These are phyloP conservation scores for Helobdella robusta DNA, from an alignment of 2,888 invertebrate genomes.

Conservation along the genomic window DNA sequence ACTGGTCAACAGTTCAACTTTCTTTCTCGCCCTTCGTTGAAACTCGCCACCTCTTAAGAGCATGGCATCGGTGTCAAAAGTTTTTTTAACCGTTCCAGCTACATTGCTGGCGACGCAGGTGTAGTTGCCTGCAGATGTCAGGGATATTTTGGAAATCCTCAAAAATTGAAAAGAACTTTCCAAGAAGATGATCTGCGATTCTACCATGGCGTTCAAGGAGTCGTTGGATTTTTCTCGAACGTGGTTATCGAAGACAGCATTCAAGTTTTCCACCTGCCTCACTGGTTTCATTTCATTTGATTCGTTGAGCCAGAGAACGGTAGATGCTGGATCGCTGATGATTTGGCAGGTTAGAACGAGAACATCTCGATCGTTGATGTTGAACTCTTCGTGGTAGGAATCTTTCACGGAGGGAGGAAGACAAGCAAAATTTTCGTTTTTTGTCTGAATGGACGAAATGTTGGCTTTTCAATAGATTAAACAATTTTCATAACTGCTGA, in stretches of 20 bases:
- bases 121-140: conserved; percentile 18
- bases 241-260: too few relatives aligned
- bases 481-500: too few relatives aligned
- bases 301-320: background rate
- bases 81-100: background rate
- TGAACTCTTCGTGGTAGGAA: background rate
- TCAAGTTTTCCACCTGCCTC: too few relatives aligned
- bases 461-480: too few relatives aligned
- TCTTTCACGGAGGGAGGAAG: background rate
- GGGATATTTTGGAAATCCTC: conserved; percentile 1
- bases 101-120: conserved; percentile 15
- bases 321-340: conserved; percentile 1
- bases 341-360: background rate
- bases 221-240: too few relatives aligned
- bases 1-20: background rate
- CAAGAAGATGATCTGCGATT: too few relatives aligned
- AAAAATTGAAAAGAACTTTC: too few relatives aligned
- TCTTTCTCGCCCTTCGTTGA: background rate
- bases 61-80: conserved; percentile 16
- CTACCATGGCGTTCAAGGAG: too few relatives aligned
- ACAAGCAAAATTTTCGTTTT: conserved; percentile 5
- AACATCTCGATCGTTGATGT: background rate
- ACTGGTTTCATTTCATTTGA: too few relatives aligned
- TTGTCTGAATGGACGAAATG: too few relatives aligned
- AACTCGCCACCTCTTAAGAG: background rate